Conservation (phyloP, 2,888 invertebrate genomes). For the Mylabris sibirica region DNA sequence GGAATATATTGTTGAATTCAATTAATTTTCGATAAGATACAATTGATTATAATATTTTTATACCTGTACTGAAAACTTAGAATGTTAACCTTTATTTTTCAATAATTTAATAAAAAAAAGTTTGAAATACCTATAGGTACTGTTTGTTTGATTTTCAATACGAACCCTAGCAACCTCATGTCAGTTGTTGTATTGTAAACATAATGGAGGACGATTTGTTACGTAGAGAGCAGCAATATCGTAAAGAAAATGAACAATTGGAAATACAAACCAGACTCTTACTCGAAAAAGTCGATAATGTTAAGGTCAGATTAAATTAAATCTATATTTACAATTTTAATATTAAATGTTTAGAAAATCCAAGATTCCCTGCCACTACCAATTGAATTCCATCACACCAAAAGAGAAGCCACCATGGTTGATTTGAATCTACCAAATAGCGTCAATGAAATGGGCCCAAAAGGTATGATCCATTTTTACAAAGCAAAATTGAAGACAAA, state of each 20-base stretch:
- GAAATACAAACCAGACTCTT: conserved; percentile 56
- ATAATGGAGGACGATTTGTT: conserved; percentile 55
- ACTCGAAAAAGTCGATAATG: conserved; percentile 57
- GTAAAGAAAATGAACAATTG: conserved; percentile 58
- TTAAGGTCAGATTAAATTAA: conserved; percentile 51
- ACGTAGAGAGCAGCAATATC: conserved; percentile 57
- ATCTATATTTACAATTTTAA: neutral
- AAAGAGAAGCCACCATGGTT: conserved; percentile 36
- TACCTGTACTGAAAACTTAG: neutral
- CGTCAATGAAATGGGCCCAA: conserved; percentile 52
- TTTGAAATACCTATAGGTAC: too few species aligned
- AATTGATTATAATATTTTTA: neutral
- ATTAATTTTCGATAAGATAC: neutral
- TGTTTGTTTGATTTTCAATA: neutral
- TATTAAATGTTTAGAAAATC: conserved; percentile 49
- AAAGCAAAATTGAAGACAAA: conserved; percentile 55
- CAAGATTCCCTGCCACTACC: neutral
- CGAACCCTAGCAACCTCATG: neutral
- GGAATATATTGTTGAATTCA: conserved; percentile 40
- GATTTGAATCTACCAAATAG: conserved; percentile 37
- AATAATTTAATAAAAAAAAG: too few species aligned
- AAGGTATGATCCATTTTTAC: conserved; percentile 53
- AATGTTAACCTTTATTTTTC: too few species aligned
- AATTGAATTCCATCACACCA: neutral
- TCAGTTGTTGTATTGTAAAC: neutral